Evolutionary conservation across 1,140 invertebrate species (phyloP).

Genomic region (Armadillidium nasatum): DNA sequence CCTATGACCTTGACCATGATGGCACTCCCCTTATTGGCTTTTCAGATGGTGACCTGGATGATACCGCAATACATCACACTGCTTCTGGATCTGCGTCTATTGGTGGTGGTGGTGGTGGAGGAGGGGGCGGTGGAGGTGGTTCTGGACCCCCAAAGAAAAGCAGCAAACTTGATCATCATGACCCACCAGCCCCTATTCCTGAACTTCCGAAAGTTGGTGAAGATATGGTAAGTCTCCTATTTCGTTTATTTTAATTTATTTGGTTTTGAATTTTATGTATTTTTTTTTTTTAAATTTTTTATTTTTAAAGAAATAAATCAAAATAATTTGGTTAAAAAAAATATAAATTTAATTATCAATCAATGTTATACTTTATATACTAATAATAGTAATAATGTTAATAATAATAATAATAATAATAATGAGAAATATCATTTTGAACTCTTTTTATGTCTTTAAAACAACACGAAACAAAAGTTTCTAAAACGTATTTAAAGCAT

Average conservation of each 20-base stretch:
- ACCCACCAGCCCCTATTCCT: conserved; percentile 36
- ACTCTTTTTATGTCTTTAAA: no score
- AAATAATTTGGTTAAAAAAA: not conserved
- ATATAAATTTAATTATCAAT: no score
- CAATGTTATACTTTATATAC: no score
- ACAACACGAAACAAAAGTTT: no score
- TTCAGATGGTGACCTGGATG: conserved; percentile 42
- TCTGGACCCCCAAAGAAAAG: conserved; percentile 1
- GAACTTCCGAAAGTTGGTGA: conserved; percentile 41
- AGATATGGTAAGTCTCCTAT: conserved; percentile 33
- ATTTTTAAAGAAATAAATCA: not conserved
- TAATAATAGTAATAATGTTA: no score
- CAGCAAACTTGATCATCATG: conserved; percentile 21
- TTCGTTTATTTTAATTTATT: not conserved
- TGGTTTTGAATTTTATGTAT: not conserved
- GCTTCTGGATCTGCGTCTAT: conserved; percentile 20
- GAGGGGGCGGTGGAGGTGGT: not conserved
- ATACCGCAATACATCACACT: conserved; percentile 28
- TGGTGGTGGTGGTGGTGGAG: not conserved
- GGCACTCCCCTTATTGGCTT: conserved; percentile 37
- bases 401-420: no score
- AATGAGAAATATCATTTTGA: no score
- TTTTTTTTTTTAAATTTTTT: not conserved
- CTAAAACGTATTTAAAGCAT: no score
- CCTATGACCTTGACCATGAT: conserved; percentile 39